phyloP scores from a whole-genome alignment of 2,113 vertebrate genomes.

The Fulica atra region DNA sequence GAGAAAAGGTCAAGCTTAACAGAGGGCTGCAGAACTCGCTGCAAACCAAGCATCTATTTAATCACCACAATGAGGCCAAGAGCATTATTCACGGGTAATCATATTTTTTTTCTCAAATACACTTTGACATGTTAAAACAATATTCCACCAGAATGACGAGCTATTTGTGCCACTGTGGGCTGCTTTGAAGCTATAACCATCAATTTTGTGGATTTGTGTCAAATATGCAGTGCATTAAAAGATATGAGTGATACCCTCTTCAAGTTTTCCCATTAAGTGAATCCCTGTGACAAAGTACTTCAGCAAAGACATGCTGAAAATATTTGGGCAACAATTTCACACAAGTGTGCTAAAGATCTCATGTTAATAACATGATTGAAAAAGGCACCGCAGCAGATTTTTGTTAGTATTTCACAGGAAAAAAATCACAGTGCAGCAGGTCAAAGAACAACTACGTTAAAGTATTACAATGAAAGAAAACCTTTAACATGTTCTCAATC shows the following conservation, averaged over 20 bases:
- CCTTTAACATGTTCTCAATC: fast-evolving
- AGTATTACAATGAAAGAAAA: background rate
- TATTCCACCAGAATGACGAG: background rate
- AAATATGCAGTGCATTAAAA: background rate
- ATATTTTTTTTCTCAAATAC: conserved; percentile 46
- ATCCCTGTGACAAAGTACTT: background rate
- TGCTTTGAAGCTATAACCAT: background rate
- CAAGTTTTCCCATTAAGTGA: background rate
- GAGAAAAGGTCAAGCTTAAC: conserved; percentile 45
- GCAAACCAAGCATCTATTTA: conserved; percentile 19
- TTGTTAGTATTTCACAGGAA: background rate
- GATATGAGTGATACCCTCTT: background rate
- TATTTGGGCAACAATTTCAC: background rate
- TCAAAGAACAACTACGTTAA: background rate
- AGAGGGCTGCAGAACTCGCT: background rate
- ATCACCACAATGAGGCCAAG: conserved; percentile 26
- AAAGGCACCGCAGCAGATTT: background rate
- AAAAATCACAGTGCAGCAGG: background rate
- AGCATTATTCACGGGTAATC: conserved; percentile 8
- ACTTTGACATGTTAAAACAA: conserved; percentile 41
- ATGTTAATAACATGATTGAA: background rate
- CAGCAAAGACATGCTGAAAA: background rate
- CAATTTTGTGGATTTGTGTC: conserved; percentile 32
- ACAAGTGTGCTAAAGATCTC: background rate
- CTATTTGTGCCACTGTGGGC: background rate